Conservation (phyloP, 2,113 vertebrate species). For the Lontra canadensis region DNA sequence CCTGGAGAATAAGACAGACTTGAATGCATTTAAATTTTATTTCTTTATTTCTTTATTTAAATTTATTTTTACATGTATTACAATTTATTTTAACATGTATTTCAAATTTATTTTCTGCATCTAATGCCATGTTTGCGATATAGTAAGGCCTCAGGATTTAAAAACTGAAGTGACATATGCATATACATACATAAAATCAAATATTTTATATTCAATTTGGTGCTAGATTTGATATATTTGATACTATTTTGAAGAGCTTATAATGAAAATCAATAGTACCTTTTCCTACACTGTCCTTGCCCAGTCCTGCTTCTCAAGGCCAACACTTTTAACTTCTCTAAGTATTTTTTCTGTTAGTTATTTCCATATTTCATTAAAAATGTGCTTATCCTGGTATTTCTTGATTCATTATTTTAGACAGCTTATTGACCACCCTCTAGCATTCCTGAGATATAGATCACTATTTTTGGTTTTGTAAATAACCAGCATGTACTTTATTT, state of each 20-base stretch:
- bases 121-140: background rate
- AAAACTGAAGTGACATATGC: background rate
- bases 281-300: background rate
- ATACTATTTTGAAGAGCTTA: background rate
- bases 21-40: background rate
- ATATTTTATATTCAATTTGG: background rate
- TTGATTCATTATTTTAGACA: background rate
- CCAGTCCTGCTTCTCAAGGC: background rate
- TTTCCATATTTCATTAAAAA: conserved; percentile 38
- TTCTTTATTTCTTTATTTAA: background rate
- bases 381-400: background rate
- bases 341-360: background rate
- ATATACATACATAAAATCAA: background rate
- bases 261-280: background rate
- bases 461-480: conserved; percentile 19
- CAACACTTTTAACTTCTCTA: background rate
- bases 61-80: background rate
- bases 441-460: background rate
- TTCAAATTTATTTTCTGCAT: background rate
- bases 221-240: background rate
- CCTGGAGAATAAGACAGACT: background rate
- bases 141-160: background rate
- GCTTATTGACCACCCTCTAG: background rate
- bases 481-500: background rate
- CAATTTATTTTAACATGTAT: background rate